Evolutionary conservation across 2,797 vertebrate genomes (phyloP).

Genomic region (Aselliscus stoliczkanus): DNA sequence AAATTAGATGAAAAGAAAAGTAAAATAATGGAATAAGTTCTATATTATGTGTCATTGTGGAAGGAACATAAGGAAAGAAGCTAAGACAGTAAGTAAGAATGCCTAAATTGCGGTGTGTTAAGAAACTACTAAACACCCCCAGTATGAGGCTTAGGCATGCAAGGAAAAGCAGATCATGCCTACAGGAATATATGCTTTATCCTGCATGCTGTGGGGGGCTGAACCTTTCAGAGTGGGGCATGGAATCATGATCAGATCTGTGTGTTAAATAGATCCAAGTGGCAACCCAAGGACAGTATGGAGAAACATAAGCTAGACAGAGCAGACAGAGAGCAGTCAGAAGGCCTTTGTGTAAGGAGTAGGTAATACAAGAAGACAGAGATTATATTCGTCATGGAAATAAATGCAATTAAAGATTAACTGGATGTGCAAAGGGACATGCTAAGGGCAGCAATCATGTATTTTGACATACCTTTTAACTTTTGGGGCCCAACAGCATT

Average conservation of each 20-base stretch:
- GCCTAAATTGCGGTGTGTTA: neutral
- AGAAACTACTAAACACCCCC: neutral
- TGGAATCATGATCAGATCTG: neutral
- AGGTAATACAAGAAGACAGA: neutral
- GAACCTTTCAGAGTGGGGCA: neutral
- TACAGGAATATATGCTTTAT: neutral
- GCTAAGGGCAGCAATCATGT: neutral
- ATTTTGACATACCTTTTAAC: neutral
- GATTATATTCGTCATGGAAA: neutral
- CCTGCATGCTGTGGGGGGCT: neutral
- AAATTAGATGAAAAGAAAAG: neutral
- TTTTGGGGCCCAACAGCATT: neutral
- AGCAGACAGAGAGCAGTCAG: neutral
- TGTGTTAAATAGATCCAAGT: neutral
- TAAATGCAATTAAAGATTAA: neutral
- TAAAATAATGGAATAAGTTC: neutral
- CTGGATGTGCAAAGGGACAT: neutral
- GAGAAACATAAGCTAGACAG: neutral
- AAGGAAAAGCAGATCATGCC: neutral
- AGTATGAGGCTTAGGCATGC: neutral
- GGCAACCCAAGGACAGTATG: neutral
- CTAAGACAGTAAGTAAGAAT: neutral
- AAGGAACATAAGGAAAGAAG: neutral
- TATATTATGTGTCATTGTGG: neutral
- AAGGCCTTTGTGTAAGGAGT: neutral